Evolutionary conservation across 1,140 invertebrate genomes (phyloP), one percentile per base, ranked within the genome.

Genomic region (Orchesella cincta): DNA sequence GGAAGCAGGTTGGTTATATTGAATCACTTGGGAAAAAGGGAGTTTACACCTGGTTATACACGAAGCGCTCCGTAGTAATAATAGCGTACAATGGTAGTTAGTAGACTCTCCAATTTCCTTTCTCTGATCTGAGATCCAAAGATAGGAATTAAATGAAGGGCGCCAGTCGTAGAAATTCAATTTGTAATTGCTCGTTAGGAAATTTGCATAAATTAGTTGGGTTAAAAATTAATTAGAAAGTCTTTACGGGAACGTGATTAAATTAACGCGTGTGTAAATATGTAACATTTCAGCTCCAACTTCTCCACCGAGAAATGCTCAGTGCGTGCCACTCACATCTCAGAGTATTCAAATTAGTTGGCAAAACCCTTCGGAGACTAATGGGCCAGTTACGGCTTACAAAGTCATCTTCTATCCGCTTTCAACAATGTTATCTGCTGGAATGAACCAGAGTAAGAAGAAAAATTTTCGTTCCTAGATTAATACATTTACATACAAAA

Each of bases 341-440:
- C 82, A 85, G 34, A 87, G 85, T 74, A 83, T 88, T 28, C 84
- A 85, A 52, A 83, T 89, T 16, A 84, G 85, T 0, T 89, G 88
- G 88, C 83, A 84, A 1, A 86, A 86, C 3, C 88, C 87, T 0
- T 12, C 36, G 46, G 57, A 33, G 33, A 18, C 79, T 16, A 80
- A 80, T 54, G 79, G 79, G 28, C 39, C 73, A 1, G 75, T 80
- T 57, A 80, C 62, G 0, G 75, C 73, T 1, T 80, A 80, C 67
- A 80, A 78, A 67, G 52, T 80, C 31, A 28, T 52, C 14, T 80
- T 71, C 35, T 77, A 76, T 39, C 79, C 79, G 5, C 36, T 46
- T 18, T 39, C 35, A 46, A 23, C 71, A 36, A 36, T 16, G 39
- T 3, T 31, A 28, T 34, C 18, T 31, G 12, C 34, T 20, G 71